Conservation (phyloP, 1,140 invertebrate species). For the Zophobas atratus region DNA sequence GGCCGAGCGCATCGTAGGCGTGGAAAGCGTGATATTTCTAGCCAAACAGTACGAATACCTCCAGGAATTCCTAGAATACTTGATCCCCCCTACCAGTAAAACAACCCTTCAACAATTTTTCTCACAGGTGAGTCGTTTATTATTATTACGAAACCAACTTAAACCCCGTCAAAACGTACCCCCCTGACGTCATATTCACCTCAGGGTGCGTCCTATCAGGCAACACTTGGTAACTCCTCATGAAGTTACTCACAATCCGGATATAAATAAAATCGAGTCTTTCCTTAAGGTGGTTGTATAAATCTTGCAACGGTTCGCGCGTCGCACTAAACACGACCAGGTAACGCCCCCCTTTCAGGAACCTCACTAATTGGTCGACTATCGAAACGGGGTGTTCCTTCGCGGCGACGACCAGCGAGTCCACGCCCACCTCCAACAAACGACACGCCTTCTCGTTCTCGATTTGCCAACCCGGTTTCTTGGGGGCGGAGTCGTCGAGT, state of each 20-base stretch:
- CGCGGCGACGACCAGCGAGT: conserved; percentile 84
- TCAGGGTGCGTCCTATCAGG: conserved; percentile 88
- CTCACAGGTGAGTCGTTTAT: conserved; percentile 68
- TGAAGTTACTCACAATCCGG: conserved; percentile 87
- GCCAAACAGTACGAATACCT: conserved; percentile 89
- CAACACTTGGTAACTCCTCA: conserved; percentile 91
- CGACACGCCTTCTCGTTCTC: conserved; percentile 76
- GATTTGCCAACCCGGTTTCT: conserved; percentile 77
- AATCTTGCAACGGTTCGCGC: conserved; percentile 86
- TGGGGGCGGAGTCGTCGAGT: conserved; percentile 45
- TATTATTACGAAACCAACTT: conserved; percentile 66
- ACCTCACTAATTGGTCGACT: conserved; percentile 80
- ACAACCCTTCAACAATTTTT: conserved; percentile 85
- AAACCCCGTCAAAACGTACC: conserved; percentile 82
- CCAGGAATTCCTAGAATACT: conserved; percentile 84
- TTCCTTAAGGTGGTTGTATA: conserved; percentile 83
- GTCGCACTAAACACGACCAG: conserved; percentile 88
- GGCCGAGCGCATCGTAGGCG: conserved; percentile 88
- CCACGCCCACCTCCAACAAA: conserved; percentile 76
- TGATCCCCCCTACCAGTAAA: conserved; percentile 76
- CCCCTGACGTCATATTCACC: conserved; percentile 82
- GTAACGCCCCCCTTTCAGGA: conserved; percentile 83
- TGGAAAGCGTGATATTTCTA: conserved; percentile 93
- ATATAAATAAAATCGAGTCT: conserved; percentile 80
- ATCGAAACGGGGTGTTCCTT: conserved; percentile 91